Conservation (phyloP, 64 coral and sea anemone species). For the Trachythela sp. region DNA sequence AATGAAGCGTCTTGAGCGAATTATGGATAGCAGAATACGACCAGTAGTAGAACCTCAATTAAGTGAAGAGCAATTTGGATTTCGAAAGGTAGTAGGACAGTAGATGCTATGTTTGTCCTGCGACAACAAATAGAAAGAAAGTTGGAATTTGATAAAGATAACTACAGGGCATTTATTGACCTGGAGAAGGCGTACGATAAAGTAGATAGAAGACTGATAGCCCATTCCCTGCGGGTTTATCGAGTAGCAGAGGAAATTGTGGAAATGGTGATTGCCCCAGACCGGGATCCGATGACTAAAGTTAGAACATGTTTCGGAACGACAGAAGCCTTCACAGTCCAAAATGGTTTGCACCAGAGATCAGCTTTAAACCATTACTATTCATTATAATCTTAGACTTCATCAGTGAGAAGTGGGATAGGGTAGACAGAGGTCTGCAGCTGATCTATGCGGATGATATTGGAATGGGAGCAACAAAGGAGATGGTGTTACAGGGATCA, state of each 20-base stretch:
- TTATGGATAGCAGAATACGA: not conserved
- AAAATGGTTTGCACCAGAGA: conserved; percentile 24
- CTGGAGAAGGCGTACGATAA: conserved; percentile 24
- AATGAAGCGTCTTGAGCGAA: conserved; percentile 23
- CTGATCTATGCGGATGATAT: too few relatives aligned
- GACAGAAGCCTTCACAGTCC: conserved; percentile 6
- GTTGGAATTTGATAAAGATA: not conserved
- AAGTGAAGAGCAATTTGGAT: conserved; percentile 22
- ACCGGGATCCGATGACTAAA: not conserved
- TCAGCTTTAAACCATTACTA: conserved; percentile 35
- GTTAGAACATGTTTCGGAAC: conserved; percentile 7
- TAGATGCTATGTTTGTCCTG: conserved; percentile 29
- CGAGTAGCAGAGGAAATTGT: conserved; percentile 4
- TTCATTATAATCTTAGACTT: too few relatives aligned
- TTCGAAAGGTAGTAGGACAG: not conserved
- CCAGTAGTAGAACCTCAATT: not conserved
- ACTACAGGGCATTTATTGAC: not conserved
- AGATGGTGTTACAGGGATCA: too few relatives aligned
- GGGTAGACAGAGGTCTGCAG: too few relatives aligned
- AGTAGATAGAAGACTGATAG: conserved; percentile 2
- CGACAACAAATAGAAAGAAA: not conserved
- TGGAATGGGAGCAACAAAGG: too few relatives aligned
- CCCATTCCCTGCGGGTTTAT: not conserved
- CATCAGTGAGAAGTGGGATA: too few relatives aligned
- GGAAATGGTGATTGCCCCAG: not conserved